phyloP scores from a whole-genome alignment of 2,797 vertebrate species.

The Enteromius paludinosus region DNA sequence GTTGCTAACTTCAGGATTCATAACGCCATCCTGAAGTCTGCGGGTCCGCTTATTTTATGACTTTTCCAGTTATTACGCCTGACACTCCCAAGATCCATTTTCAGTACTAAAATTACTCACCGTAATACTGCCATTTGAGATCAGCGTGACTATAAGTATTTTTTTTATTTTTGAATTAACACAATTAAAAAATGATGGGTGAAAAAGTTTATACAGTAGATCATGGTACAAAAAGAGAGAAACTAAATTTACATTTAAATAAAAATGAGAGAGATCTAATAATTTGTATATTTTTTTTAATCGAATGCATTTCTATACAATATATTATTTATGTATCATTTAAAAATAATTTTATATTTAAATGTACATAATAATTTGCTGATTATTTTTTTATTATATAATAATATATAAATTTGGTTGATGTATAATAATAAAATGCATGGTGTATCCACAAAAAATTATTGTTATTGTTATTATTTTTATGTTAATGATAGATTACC shows the following conservation, averaged over 20 bases:
- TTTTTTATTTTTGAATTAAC: not conserved
- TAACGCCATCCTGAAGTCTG: conserved; percentile 35
- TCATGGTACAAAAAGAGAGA: not conserved
- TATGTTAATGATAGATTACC: too few relatives aligned
- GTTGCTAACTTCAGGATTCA: conserved; percentile 28
- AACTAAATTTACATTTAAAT: not conserved
- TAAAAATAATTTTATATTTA: not conserved
- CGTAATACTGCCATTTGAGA: not conserved
- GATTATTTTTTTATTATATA: not conserved
- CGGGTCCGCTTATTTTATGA: not conserved
- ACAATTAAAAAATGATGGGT: not conserved
- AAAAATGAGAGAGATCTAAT: not conserved
- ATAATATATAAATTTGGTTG: not conserved
- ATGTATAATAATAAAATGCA: not conserved
- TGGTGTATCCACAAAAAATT: not conserved
- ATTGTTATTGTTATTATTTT: too few relatives aligned
- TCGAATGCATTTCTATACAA: not conserved
- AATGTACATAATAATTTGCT: not conserved
- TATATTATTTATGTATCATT: not conserved
- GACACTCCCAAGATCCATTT: not conserved
- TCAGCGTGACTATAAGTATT: not conserved
- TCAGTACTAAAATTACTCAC: not conserved
- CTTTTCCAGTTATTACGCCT: conserved; percentile 6
- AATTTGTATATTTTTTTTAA: not conserved
- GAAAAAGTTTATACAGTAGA: not conserved